Evolutionary conservation across 1,140 invertebrate species (phyloP).

Genomic region (Ganaspis sp.): DNA sequence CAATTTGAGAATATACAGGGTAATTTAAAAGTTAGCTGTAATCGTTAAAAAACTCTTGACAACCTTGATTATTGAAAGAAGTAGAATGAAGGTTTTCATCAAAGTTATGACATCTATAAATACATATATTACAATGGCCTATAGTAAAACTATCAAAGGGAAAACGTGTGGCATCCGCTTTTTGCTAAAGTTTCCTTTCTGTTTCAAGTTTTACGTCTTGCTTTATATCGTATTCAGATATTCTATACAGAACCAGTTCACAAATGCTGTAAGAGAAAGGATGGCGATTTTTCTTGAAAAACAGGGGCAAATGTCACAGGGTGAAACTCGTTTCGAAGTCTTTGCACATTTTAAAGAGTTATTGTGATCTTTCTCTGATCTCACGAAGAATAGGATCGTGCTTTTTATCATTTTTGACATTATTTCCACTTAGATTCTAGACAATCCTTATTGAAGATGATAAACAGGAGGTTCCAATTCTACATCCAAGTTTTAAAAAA

Average conservation of each 20-base stretch:
- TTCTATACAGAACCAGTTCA: slow-evolving; percentile 20
- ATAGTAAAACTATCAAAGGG: background rate
- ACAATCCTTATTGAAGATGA: background rate
- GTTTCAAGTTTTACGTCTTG: slow-evolving; percentile 12
- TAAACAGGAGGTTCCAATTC: no score
- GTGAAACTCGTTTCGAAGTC: slow-evolving; percentile 20
- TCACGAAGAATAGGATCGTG: background rate
- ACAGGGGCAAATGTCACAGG: slow-evolving; percentile 2
- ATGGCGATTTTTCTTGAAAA: slow-evolving; percentile 20
- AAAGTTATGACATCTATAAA: background rate
- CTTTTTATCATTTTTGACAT: background rate
- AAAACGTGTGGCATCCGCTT: background rate
- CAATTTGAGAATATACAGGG: no score
- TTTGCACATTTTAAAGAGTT: slow-evolving; percentile 8
- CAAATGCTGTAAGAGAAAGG: slow-evolving; percentile 18
- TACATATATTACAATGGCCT: background rate
- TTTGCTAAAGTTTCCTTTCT: slow-evolving; percentile 19
- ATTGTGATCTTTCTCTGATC: slow-evolving; percentile 3
- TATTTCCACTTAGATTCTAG: background rate
- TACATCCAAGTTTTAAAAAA: no score
- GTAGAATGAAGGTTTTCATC: background rate
- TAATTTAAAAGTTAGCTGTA: no score
- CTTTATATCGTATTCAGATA: slow-evolving; percentile 20
- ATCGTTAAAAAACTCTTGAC: no score
- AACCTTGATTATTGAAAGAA: no score